A percentile compares a stretch with the other conserved stretches of the same genome.
Conservation (phyloP, 2,888 invertebrate species). For the Altica lythri region DNA sequence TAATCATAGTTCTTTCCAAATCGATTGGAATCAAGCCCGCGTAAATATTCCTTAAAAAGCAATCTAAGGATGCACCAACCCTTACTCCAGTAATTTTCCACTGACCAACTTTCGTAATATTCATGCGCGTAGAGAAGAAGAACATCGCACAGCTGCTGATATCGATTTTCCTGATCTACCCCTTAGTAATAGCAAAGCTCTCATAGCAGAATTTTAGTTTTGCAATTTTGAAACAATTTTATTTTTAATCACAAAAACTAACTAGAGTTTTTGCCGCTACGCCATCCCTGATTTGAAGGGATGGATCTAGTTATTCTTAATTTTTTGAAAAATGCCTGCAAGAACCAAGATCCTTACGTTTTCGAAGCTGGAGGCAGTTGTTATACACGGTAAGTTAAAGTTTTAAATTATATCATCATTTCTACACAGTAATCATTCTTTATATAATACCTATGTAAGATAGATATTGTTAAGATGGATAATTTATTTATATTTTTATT, state of each 20-base stretch:
- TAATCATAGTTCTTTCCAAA: too few species aligned
- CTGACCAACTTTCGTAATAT: conserved; percentile 4
- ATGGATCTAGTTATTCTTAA: conserved; percentile 32
- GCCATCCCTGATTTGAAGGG: conserved; percentile 34
- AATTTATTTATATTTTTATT: too few species aligned
- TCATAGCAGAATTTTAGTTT: conserved; percentile 12
- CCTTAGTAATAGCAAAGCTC: conserved; percentile 16
- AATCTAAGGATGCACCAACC: too few species aligned
- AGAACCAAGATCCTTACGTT: conserved; percentile 32
- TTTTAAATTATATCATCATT: too few species aligned
- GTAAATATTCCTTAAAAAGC: too few species aligned
- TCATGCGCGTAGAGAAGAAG: conserved; percentile 10
- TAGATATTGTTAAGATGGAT: too few species aligned
- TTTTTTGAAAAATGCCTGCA: conserved; percentile 32
- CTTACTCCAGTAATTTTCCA: conserved; percentile 15
- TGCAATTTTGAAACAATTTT: background rate
- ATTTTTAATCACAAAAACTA: conserved; percentile 11
- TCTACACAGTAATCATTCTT: too few species aligned
- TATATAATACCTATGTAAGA: too few species aligned
- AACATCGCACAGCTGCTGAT: conserved; percentile 21
- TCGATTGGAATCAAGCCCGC: too few species aligned
- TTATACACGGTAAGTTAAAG: conserved; percentile 30
- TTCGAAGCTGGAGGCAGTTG: conserved; percentile 33
- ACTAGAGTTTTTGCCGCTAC: conserved; percentile 17
- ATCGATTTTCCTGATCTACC: conserved; percentile 10